Base-by-base conservation (phyloP, 2,113 vertebrate genomes). In the Brachypteracias leptosomus region DNA sequence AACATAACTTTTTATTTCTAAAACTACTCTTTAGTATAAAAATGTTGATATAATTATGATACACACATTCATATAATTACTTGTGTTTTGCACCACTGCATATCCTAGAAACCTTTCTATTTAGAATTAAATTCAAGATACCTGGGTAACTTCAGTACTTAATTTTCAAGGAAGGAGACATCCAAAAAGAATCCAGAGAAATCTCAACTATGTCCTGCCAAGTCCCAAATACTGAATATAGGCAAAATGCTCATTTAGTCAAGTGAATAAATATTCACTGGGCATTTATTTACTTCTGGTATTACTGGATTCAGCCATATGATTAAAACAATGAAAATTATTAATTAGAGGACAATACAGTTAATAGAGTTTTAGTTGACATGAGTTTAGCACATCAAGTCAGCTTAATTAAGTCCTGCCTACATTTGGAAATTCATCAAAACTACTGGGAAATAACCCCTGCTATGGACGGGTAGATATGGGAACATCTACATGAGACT, bases 221-320 rank as follows among this genome's bases (percentile, higher is more conserved):
- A 78, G 73, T 36, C 49, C 72, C 10, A 14, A 71, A 52, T 26
- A 66, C n/a, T 58, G 74, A 18, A 76, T 16, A 38, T 46, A 44
- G 65, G 47, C 52, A 94, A 96, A 95, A 80, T 36, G 62, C 42
- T 93, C 28, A 16, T 35, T 94, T 47, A 54, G 51, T 24, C 16
- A 87, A 65, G 26, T 28, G 36, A 93, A 93, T 83, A 78, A 87
- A 87, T 91, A 95, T 85, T 96, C 42, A 74, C 44, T n/a, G 36
- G n/a, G 68, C 59, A 84, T 88, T 88, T 94, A 85, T 94, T 94
- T 90, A 84, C 83, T 92, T 84, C 82, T 72, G 78, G 42, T 88
- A 84, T 88, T 86, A 81, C 35, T 86, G 57, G 63, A 92, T 90
- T 94, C 91, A 88, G 75, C 75, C 16, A 84, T 51, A 63, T 71